Percentiles rank a stretch among this genome's conserved stretches.
Conservation (phyloP, 2,113 vertebrate genomes). For the Syngnathus scovelli region DNA sequence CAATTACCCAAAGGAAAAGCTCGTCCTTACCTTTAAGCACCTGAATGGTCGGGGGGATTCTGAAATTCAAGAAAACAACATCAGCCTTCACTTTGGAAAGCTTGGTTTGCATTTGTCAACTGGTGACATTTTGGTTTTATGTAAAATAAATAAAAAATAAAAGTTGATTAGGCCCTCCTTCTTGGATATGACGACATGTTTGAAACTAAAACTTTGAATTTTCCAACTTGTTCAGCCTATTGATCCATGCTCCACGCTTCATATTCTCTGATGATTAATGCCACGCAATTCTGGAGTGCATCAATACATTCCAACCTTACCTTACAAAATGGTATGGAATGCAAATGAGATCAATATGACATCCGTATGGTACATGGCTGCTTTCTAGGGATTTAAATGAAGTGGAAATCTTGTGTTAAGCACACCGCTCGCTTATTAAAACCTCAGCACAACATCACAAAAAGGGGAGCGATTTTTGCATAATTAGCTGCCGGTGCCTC, state of each 20-base stretch:
- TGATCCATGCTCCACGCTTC: constrained; percentile 11
- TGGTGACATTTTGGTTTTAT: too few species aligned
- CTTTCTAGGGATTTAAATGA: neutral
- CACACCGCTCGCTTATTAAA: constrained; percentile 1
- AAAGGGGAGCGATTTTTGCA: constrained; percentile 41
- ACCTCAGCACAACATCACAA: constrained; percentile 9
- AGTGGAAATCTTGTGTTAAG: constrained; percentile 8
- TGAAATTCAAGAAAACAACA: too few species aligned
- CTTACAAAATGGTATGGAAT: constrained; percentile 9
- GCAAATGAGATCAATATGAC: neutral
- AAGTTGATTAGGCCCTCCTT: too few species aligned
- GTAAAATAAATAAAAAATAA: too few species aligned
- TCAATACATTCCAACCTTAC: constrained; percentile 8
- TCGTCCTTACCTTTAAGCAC: too few species aligned
- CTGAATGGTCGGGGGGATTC: too few species aligned
- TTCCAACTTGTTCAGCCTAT: constrained; percentile 17
- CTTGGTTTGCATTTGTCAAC: too few species aligned
- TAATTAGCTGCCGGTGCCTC: constrained; percentile 62
- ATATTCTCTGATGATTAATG: constrained; percentile 21
- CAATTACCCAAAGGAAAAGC: too few species aligned
- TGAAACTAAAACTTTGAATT: constrained; percentile 14
- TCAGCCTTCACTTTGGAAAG: too few species aligned
- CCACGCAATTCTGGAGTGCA: constrained; percentile 12
- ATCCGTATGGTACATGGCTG: neutral
- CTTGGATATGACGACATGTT: too few species aligned